Base-by-base conservation (phyloP, 2,113 vertebrate species). In the Varanus komodoensis region DNA sequence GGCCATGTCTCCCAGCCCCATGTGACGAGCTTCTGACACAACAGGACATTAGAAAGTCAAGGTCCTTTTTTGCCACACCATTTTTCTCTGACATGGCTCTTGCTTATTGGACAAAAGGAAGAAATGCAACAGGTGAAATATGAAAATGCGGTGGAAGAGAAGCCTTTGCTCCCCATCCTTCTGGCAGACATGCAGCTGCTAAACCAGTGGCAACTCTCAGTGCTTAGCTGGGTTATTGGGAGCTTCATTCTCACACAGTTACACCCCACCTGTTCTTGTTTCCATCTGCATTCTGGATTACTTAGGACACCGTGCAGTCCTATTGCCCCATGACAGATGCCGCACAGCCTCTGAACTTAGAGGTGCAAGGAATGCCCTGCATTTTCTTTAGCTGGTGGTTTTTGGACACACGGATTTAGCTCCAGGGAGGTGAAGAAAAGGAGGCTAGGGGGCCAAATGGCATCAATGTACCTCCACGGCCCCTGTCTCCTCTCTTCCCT, bases 251-350 rank as follows among this genome's bases (percentile, higher is more conserved):
- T 54, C 34, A 8, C 14, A 50, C 17, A 32, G 83, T 29, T 50
- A 27, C 54, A 52, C 38, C 48, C n/a, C 44, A 44, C 38, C n/a
- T 27, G 54, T 44, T 77, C 14, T 17, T 57, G 23, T 27, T 57
- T 75, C 85, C 52, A 25, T 90, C 77, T 15, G 32, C 81, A 78
- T 19, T 12, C 34, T 87, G 87, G 0, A 3, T 95, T 82, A 82
- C 57, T 32, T 61, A 44, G 38, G 69, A 25, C 54, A 54, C 54
- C 5, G 54, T 44, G 38, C 38, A 44, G 3, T 44, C 38, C 38
- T 44, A 44, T 44, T 44, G 38, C 38, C 38, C 38, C 38, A 44
- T 44, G 38, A 44, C 38, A 44, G 38, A 1, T 44, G 38, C 38
- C 3, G 38, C 38, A 44, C 38, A 44, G 38, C 38, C 38, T 44